A percentile compares a stretch with the other conserved stretches of the same genome.
phyloP scores from a whole-genome alignment of 2,888 invertebrate genomes.

The Philonicus albiceps region DNA sequence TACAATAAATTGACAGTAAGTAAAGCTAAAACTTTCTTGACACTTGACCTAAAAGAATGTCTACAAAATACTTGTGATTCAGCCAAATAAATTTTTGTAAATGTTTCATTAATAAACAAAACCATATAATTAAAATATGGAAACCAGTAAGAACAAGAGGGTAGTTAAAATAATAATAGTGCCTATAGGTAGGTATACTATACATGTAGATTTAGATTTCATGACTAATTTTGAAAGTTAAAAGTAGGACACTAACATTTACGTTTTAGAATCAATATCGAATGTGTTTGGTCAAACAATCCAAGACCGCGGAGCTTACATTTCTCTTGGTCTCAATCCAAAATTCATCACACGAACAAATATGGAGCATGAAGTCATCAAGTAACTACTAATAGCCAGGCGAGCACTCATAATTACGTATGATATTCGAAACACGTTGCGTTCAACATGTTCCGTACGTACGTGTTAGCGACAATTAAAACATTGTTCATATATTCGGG shows the following conservation, averaged over 20 bases:
- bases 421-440: constrained; percentile 30
- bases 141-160: no score
- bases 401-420: constrained; percentile 24
- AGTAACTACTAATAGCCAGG: constrained; percentile 32
- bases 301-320: neutral
- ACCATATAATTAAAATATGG: no score
- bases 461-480: constrained; percentile 37
- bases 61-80: no score
- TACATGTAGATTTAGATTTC: neutral
- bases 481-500: neutral
- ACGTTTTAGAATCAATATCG: neutral
- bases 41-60: no score
- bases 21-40: no score
- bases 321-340: neutral
- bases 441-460: constrained; percentile 10
- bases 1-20: no score
- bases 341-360: constrained; percentile 23
- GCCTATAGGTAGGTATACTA: no score
- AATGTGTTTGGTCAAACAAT: neutral
- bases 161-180: no score
- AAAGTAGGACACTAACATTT: neutral
- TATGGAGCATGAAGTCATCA: constrained; percentile 35
- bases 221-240: neutral
- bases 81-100: no score
- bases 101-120: no score